Conservation (phyloP, 2,888 invertebrate species). For the Graphium colonna region DNA sequence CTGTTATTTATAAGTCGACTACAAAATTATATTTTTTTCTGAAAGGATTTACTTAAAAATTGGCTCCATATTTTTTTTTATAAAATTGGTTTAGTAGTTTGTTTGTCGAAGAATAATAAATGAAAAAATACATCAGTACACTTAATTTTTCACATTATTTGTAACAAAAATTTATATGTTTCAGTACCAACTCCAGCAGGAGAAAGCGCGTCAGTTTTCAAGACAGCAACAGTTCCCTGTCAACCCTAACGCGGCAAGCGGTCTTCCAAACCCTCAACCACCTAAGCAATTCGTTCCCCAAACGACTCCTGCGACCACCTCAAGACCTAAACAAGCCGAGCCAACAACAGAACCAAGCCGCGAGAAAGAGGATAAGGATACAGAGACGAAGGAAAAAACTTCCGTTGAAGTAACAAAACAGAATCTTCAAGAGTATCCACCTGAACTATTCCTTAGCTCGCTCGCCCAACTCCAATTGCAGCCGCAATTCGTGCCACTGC, state of each 20-base stretch:
- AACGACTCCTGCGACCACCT: slow-evolving; percentile 41
- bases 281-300: slow-evolving; percentile 54
- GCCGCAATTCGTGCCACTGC: slow-evolving; percentile 53
- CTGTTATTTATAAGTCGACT: too few relatives aligned
- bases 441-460: slow-evolving; percentile 60
- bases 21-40: too few relatives aligned
- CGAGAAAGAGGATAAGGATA: slow-evolving; percentile 52
- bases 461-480: slow-evolving; percentile 60
- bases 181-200: slow-evolving; percentile 63
- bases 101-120: too few relatives aligned
- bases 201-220: slow-evolving; percentile 55
- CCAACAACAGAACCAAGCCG: slow-evolving; percentile 51
- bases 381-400: slow-evolving; percentile 42
- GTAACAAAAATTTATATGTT: slow-evolving; percentile 7
- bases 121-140: background rate
- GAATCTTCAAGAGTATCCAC: slow-evolving; percentile 63
- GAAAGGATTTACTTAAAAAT: too few relatives aligned
- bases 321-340: slow-evolving; percentile 36
- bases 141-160: background rate
- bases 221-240: slow-evolving; percentile 58
- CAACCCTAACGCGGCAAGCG: slow-evolving; percentile 30
- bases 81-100: too few relatives aligned
- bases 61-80: too few relatives aligned
- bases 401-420: slow-evolving; percentile 65
- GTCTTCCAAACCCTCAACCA: slow-evolving; percentile 42